Base-by-base conservation (phyloP, 2,888 invertebrate genomes). In the Rhingia campestris region DNA sequence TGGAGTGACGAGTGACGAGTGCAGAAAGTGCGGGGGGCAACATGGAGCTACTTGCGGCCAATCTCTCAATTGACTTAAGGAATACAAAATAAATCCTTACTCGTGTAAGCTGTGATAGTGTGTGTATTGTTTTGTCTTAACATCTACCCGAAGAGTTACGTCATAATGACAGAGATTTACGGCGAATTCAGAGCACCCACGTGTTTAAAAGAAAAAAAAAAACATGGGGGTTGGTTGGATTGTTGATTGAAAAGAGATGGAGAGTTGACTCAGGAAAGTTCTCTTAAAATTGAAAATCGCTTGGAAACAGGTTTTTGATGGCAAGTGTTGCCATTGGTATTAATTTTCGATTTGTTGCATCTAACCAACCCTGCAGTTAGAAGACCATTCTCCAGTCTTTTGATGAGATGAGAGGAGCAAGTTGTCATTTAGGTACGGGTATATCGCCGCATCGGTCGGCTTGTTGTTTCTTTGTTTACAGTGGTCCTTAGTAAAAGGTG, bases 121-220 rank as follows among this genome's bases (percentile, higher is more conserved):
- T 43, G 22, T 41, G 53, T 54, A 22, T 4, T 39, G 32, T 33
- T 32, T 39, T 39, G 32, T 9, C 1, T 1, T 9, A 30, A 5
- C 4, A 30, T 12, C 12, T 12, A 33, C 22, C 45, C 22, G 56
- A 49, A 6, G 41, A 53, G 59, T 73, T 79, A 72, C 81, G 81
- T 81, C 81, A 81, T 67, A 35, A 7, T 41, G 2, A 61, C 30
- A 4, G 4, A 10, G 9, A 32, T 54, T 56, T 22, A 6, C n/a
- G 81, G 81, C 81, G 81, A 77, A 77, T 81, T 81, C 37, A 43
- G 7, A 61, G 33, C 39, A 56, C 49, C 70, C 72, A 77, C 72
- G 81, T 81, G 77, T 14, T 56, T 32, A 22, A 22, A 22, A 22
- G 2, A 22, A 22, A 22, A 22, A 22, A 22, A 22, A 22, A 22